Conservation (phyloP, 2,888 invertebrate species). For the Lordiphosa andalusiaca region DNA sequence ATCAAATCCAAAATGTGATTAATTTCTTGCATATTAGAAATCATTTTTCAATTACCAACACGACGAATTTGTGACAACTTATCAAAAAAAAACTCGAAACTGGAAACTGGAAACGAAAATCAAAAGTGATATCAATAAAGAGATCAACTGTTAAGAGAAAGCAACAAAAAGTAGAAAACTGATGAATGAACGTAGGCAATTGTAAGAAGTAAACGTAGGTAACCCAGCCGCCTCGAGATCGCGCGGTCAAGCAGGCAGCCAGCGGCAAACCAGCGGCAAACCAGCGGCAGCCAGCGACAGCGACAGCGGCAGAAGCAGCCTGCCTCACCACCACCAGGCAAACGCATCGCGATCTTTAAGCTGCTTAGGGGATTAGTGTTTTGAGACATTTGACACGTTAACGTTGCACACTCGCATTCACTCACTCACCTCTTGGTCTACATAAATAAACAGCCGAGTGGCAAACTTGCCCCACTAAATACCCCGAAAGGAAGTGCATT, state of each 20-base stretch:
- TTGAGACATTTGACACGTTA: constrained; percentile 78
- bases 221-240: constrained; percentile 8
- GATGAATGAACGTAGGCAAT: constrained; percentile 63
- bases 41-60: constrained; percentile 74
- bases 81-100: constrained; percentile 52
- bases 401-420: constrained; percentile 47
- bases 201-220: constrained; percentile 20
- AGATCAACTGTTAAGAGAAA: constrained; percentile 53
- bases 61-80: constrained; percentile 68
- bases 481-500: constrained; percentile 54
- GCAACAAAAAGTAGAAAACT: constrained; percentile 33
- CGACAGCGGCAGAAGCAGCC: constrained; percentile 12
- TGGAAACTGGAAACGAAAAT: constrained; percentile 66
- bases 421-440: constrained; percentile 28
- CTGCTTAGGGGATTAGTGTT: constrained; percentile 79
- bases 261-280: no score
- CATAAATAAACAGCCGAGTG: constrained; percentile 44
- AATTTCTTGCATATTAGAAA: constrained; percentile 75
- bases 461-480: constrained; percentile 55
- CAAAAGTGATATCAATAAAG: constrained; percentile 75
- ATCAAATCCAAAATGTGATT: constrained; percentile 74
- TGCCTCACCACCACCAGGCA: constrained; percentile 45
- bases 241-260: constrained; percentile 60
- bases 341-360: constrained; percentile 76
- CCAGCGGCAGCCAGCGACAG: no score